Conservation (phyloP, 53 echinoderm and acorn worm species). For the Echinometra lucunter region DNA sequence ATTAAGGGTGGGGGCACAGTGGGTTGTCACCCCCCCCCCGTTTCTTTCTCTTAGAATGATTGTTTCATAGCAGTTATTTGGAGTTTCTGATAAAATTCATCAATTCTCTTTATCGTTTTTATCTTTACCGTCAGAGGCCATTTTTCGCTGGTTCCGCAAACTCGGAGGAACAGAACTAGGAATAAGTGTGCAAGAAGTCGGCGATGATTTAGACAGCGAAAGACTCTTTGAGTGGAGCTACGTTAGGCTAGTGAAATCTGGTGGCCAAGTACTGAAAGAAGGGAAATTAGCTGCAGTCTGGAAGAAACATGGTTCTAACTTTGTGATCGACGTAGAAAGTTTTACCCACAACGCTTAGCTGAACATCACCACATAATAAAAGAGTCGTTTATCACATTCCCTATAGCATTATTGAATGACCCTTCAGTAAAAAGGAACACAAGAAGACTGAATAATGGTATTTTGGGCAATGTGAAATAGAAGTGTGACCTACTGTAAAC, state of each 20-base stretch:
- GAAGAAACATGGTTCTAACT: constrained; percentile 28
- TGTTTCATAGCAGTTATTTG: too few species aligned
- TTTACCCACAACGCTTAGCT: constrained; percentile 42
- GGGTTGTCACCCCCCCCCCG: too few species aligned
- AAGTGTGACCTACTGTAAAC: background rate
- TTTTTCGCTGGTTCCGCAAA: constrained; percentile 53
- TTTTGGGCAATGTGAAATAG: too few species aligned
- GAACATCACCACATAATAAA: background rate
- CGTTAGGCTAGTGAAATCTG: background rate
- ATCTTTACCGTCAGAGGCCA: constrained; percentile 7
- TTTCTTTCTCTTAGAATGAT: too few species aligned
- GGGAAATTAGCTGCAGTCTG: constrained; percentile 56
- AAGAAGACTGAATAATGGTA: too few species aligned
- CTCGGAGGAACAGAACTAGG: constrained; percentile 19
- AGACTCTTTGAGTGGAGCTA: constrained; percentile 62
- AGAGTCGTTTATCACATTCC: background rate
- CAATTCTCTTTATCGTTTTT: background rate
- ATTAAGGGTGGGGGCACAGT: too few species aligned
- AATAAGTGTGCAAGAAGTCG: constrained; percentile 62
- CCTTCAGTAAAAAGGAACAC: background rate
- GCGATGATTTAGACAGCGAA: constrained; percentile 61
- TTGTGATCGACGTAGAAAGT: constrained; percentile 41
- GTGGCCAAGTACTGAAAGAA: constrained; percentile 1
- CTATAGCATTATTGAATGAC: background rate
- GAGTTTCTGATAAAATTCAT: too few species aligned